Evolutionary conservation across 2,888 invertebrate species (phyloP).

Genomic region (Zootermopsis nevadensis): DNA sequence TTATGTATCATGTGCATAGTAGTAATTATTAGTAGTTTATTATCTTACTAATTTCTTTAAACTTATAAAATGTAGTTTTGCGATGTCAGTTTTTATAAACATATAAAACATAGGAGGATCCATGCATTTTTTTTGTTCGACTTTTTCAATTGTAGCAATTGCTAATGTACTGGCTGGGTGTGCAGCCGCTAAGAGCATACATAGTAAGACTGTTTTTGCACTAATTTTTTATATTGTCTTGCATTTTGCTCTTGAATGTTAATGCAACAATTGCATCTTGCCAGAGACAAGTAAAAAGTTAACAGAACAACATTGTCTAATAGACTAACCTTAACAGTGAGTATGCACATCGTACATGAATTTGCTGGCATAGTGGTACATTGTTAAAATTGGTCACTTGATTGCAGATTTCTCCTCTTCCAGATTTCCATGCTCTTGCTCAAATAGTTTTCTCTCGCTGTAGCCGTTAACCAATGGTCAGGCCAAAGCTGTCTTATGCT

Average conservation of each 20-base stretch:
- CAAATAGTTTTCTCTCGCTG: conserved; percentile 77
- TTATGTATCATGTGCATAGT: too few relatives aligned
- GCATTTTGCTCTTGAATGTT: not conserved
- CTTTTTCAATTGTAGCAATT: not conserved
- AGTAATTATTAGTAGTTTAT: too few relatives aligned
- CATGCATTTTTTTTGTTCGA: too few relatives aligned
- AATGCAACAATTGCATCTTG: not conserved
- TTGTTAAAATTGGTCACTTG: conserved; percentile 35
- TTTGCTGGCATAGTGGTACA: conserved; percentile 17
- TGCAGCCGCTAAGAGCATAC: not conserved
- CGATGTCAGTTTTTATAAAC: too few relatives aligned
- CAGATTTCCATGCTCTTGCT: conserved; percentile 83
- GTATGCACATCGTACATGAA: conserved; percentile 5
- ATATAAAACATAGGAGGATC: too few relatives aligned
- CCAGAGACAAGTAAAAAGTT: not conserved
- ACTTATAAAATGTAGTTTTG: too few relatives aligned
- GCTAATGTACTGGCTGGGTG: not conserved
- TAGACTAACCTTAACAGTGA: not conserved
- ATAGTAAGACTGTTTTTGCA: not conserved
- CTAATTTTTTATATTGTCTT: not conserved
- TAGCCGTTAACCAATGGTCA: conserved; percentile 66
- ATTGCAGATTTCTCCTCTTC: conserved; percentile 64
- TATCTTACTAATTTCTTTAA: too few relatives aligned
- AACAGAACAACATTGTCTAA: not conserved
- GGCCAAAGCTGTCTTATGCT: conserved; percentile 61